A percentile compares a stretch with the other conserved stretches of the same genome.
These are phyloP conservation scores for Struthidea cinerea DNA, from an alignment of 2,113 vertebrate genomes.

Conservation along the genomic window DNA sequence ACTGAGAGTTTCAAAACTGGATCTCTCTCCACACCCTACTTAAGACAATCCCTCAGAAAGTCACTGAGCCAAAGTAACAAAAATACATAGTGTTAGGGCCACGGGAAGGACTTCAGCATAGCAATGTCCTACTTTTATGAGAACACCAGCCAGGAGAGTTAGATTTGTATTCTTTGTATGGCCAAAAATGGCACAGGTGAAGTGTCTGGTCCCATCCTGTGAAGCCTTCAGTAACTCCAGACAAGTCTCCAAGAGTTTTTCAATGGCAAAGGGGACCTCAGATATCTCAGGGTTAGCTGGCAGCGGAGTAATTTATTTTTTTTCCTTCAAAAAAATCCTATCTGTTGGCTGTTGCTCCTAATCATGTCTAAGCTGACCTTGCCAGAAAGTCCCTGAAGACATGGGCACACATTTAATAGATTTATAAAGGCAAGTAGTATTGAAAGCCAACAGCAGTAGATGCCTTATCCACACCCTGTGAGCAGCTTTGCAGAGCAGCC, in stretches of 20 bases:
- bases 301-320: background rate
- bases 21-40: background rate
- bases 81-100: background rate
- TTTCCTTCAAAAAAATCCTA: background rate
- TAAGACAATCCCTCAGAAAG: background rate
- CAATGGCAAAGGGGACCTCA: background rate
- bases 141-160: background rate
- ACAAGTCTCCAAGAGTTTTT: background rate
- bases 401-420: background rate
- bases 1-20: background rate
- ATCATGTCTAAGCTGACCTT: background rate
- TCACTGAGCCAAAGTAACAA: background rate
- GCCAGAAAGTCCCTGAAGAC: background rate
- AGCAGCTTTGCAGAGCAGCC: background rate
- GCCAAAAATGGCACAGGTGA: background rate
- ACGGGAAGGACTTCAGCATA: background rate
- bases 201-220: background rate
- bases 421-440: background rate
- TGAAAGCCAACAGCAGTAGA: background rate
- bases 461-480: background rate
- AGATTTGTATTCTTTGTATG: background rate
- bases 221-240: background rate
- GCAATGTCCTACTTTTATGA: background rate
- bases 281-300: background rate
- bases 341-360: background rate